Conservation (phyloP, 2,113 vertebrate genomes). For the Trogon surrucura region DNA sequence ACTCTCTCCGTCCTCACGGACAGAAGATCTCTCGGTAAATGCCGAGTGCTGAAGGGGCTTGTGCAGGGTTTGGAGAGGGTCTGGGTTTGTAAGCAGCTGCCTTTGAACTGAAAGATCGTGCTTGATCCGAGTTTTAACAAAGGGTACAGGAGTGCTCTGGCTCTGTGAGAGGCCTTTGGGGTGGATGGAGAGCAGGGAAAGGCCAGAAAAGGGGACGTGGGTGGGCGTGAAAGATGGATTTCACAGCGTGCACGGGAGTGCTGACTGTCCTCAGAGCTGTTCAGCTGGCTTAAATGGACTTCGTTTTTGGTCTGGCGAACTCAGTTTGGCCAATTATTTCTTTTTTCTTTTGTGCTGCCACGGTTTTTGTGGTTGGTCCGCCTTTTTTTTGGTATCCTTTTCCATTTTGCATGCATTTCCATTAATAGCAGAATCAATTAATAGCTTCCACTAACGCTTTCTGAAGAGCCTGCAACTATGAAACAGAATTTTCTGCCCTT, state of each 20-base stretch:
- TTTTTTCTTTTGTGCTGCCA: not conserved
- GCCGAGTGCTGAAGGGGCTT: not conserved
- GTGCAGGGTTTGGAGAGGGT: not conserved
- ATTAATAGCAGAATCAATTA: not conserved
- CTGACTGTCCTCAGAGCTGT: not conserved
- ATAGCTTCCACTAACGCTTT: not conserved
- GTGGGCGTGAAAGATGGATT: not conserved
- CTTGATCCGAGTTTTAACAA: not conserved
- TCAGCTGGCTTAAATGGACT: not conserved
- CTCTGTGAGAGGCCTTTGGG: not conserved
- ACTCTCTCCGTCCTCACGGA: not conserved
- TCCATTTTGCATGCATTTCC: not conserved
- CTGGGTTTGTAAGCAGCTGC: not conserved
- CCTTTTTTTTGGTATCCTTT: not conserved
- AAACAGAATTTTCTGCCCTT: not conserved
- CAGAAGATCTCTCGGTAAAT: not conserved
- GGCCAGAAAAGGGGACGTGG: accelerated
- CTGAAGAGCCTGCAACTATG: not conserved
- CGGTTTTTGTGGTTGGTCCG: not conserved
- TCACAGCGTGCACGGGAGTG: accelerated
- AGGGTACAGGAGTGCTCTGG: accelerated
- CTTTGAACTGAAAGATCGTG: not conserved
- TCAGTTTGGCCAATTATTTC: not conserved
- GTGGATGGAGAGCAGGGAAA: not conserved
- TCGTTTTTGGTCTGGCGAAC: not conserved